phyloP scores from a whole-genome alignment of 2,888 invertebrate genomes.

The Osmoderma eremita region DNA sequence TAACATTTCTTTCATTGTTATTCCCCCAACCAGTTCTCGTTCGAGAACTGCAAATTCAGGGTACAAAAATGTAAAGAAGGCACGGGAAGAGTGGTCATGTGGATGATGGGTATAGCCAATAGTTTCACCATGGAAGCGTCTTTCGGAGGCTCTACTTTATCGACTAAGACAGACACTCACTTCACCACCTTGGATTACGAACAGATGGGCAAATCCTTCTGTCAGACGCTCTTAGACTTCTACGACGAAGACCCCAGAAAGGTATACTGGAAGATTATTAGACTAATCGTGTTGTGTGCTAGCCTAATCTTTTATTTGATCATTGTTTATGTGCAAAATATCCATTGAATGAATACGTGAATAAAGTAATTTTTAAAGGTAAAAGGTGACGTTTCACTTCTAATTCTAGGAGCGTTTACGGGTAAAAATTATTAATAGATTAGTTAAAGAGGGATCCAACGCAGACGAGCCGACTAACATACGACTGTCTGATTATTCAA shows the following conservation, averaged over 20 bases:
- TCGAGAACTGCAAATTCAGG: constrained; percentile 93
- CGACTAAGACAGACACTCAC: constrained; percentile 84
- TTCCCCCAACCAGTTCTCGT: constrained; percentile 77
- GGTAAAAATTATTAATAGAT: constrained; percentile 81
- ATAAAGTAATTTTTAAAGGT: constrained; percentile 22
- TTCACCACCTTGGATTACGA: constrained; percentile 83
- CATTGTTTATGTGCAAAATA: constrained; percentile 31
- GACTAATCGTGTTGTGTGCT: constrained; percentile 19
- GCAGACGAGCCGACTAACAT: constrained; percentile 91
- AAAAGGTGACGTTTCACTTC: constrained; percentile 41
- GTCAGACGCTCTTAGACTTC: constrained; percentile 91
- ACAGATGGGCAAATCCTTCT: constrained; percentile 87
- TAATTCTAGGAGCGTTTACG: constrained; percentile 76
- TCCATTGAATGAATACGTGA: constrained; percentile 7
- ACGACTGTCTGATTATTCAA: constrained; percentile 86
- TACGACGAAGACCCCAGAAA: constrained; percentile 87
- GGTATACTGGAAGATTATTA: constrained; percentile 62
- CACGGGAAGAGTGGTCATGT: constrained; percentile 92
- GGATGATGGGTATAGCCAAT: constrained; percentile 94
- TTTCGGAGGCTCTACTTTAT: constrained; percentile 88
- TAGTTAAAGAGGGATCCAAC: constrained; percentile 84
- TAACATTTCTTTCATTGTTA: not conserved
- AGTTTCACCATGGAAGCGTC: constrained; percentile 97
- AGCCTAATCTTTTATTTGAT: constrained; percentile 20
- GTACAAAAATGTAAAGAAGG: constrained; percentile 95